A percentile compares a stretch with the other conserved stretches of the same genome.
Evolutionary conservation across 2,888 invertebrate genomes (phyloP).

Genomic region (Protodeltote pygarga): DNA sequence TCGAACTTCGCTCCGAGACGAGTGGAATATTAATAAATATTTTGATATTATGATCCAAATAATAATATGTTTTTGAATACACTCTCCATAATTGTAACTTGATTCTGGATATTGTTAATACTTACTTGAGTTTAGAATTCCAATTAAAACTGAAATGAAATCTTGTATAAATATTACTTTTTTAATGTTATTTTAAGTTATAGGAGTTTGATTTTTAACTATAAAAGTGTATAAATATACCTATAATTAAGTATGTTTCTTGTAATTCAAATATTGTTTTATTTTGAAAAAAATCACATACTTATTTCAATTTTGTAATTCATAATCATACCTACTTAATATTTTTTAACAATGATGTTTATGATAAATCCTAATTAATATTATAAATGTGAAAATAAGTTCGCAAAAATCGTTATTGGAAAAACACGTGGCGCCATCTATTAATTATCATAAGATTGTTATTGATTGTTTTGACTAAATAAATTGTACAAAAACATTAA

Average conservation of each 20-base stretch:
- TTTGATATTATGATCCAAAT: conserved; percentile 32
- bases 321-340: too few species aligned
- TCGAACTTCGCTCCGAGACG: conserved; percentile 35
- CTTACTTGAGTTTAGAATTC: conserved; percentile 2
- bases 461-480: too few species aligned
- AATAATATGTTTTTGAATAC: conserved; percentile 28
- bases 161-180: background rate
- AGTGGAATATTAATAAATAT: conserved; percentile 39
- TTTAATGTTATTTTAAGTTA: background rate
- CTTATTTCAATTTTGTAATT: too few species aligned
- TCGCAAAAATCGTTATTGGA: too few species aligned
- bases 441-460: too few species aligned
- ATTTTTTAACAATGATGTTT: too few species aligned
- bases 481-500: conserved; percentile 10
- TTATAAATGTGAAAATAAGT: too few species aligned
- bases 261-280: conserved; percentile 1
- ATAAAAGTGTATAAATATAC: too few species aligned
- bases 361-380: too few species aligned
- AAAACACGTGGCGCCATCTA: too few species aligned
- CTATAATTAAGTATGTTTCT: background rate
- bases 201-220: background rate
- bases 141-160: conserved; percentile 7
- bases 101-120: conserved; percentile 12
- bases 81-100: conserved; percentile 18
- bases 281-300: too few species aligned